Percentiles rank a stretch among this genome's conserved stretches.
These are phyloP conservation scores for Bovichtus variegatus DNA, from an alignment of 2,797 vertebrate species.

Conservation along the genomic window DNA sequence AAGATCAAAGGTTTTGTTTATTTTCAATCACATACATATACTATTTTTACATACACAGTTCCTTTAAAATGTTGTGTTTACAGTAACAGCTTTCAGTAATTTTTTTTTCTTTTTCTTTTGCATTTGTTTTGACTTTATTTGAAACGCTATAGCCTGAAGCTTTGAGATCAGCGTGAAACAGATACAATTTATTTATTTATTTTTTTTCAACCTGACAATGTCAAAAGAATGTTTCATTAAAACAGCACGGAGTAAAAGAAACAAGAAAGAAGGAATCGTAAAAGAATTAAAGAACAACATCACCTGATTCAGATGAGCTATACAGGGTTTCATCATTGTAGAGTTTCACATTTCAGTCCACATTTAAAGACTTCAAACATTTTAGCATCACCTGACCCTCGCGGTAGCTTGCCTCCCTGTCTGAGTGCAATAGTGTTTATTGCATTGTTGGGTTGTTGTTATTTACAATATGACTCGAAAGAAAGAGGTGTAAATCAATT, in stretches of 20 bases:
- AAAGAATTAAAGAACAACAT: constrained; percentile 74
- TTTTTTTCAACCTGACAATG: constrained; percentile 76
- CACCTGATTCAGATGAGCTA: constrained; percentile 83
- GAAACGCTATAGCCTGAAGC: constrained; percentile 80
- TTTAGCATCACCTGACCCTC: constrained; percentile 65
- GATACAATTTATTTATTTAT: constrained; percentile 61
- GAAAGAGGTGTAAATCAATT: constrained; percentile 46
- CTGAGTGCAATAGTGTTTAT: constrained; percentile 81
- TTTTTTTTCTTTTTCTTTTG: constrained; percentile 76
- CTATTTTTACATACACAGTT: constrained; percentile 89
- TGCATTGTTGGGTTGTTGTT: constrained; percentile 80
- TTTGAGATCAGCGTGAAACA: constrained; percentile 81
- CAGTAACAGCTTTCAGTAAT: constrained; percentile 83
- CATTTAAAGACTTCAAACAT: constrained; percentile 69
- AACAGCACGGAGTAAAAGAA: constrained; percentile 82
- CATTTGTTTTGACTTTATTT: constrained; percentile 81
- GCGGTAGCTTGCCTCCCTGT: constrained; percentile 75
- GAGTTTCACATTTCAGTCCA: constrained; percentile 63
- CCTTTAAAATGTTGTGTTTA: constrained; percentile 88
- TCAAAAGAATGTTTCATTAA: constrained; percentile 81
- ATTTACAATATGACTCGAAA: constrained; percentile 77
- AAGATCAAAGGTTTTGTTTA: constrained; percentile 89
- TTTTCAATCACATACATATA: constrained; percentile 91
- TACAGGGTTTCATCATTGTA: constrained; percentile 69
- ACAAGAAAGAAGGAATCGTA: constrained; percentile 65